Evolutionary conservation across 2,113 vertebrate species (phyloP).

Genomic region (Notechis scutatus): DNA sequence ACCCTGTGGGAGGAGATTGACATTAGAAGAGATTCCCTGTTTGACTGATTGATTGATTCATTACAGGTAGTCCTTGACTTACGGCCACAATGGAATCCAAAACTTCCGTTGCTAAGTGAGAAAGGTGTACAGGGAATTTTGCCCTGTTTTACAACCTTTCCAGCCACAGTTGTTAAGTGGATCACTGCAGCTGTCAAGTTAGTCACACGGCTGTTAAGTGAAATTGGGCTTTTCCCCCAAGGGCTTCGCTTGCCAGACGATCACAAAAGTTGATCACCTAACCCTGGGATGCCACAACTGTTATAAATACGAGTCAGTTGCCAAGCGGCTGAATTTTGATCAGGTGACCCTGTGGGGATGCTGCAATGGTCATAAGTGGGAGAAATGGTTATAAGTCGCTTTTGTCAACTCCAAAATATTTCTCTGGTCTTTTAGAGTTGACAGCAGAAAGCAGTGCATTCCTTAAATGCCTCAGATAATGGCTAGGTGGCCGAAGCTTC

Average conservation of each 20-base stretch:
- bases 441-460: too few species aligned
- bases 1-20: not conserved
- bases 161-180: not conserved
- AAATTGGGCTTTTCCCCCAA: not conserved
- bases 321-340: not conserved
- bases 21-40: not conserved
- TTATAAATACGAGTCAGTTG: not conserved
- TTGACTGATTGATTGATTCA: not conserved
- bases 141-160: not conserved
- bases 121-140: not conserved
- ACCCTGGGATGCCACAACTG: fast-evolving
- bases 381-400: not conserved
- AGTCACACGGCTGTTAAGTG: not conserved
- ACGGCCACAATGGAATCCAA: not conserved
- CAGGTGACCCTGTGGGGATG: not conserved
- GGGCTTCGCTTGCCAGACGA: not conserved
- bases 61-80: not conserved
- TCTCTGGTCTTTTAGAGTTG: too few species aligned
- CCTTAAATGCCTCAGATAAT: too few species aligned
- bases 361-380: not conserved
- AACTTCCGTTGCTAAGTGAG: not conserved
- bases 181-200: not conserved
- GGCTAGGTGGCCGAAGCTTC: too few species aligned
- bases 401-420: too few species aligned
- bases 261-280: not conserved